Evolutionary conservation across 1,140 invertebrate genomes (phyloP), one percentile per base, ranked within the genome.

Genomic region (Euura saliciscinereae): DNA sequence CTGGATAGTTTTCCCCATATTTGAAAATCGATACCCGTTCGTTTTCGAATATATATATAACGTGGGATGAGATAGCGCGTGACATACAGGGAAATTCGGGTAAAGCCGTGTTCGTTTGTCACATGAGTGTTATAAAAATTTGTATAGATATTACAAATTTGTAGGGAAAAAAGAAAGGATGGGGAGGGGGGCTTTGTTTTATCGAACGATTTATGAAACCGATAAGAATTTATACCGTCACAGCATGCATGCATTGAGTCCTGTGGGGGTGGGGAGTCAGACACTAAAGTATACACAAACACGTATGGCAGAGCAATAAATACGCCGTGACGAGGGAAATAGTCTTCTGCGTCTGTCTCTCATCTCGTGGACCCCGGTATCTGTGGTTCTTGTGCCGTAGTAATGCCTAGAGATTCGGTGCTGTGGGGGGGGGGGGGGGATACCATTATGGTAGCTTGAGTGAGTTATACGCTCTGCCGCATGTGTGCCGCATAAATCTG

Each of bases 401-500:
- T 70, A 70, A 73, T 67, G 51, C 66, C 43, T 59, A 71, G 70
- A 46, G 45, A 74, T 71, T 44, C 64, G 51, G 44, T 10, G 69
- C 67, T 42, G 8, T 13, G 68, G 7, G 69, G 79, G 77, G 78
- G 77, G 8, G 1, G 68, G 7, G 69, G 79, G 77, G 78, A 78
- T 78, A 79, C 83, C 84, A 85, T 85, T 86, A 86, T 82, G 83
- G 83, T 79, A 81, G 84, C 84, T 78, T 82, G 84, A 86, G 85
- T 86, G 84, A 87, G 85, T 87, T 87, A 86, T 86, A 87, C 82
- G 84, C 75, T 73, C 84, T 80, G 84, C 80, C 84, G 84, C 85
- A 85, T 86, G 83, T 85, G 85, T 85, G 85, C 85, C 85, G 85
- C 85, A 86, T 87, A 86, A 86, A 87, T 86, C 85, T 84, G 85